Evolutionary conservation across 2,797 vertebrate species (phyloP).

Genomic region (Eupleurogrammus muticus): DNA sequence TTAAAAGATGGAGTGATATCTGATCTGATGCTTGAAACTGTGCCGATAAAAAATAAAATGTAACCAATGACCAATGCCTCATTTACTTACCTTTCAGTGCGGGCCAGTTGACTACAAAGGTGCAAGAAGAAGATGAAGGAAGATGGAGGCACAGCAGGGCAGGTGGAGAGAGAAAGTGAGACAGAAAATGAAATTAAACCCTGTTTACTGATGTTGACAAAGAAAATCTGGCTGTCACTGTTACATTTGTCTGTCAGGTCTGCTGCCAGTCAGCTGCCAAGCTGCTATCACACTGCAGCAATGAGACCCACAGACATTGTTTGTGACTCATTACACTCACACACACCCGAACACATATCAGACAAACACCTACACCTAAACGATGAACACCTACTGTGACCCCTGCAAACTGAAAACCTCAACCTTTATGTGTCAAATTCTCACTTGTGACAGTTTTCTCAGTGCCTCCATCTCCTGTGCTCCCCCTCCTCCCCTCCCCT

Average conservation of each 20-base stretch:
- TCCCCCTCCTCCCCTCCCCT: neutral
- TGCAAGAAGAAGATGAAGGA: conserved; percentile 15
- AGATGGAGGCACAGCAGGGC: conserved; percentile 17
- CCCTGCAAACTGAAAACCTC: conserved; percentile 6
- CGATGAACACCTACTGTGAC: conserved; percentile 1
- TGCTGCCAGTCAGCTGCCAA: conserved; percentile 58
- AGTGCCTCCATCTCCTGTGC: neutral
- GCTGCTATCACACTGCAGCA: conserved; percentile 50
- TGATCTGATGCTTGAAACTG: conserved; percentile 5
- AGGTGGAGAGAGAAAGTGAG: conserved; percentile 36
- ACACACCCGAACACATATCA: conserved; percentile 15
- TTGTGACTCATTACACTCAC: conserved; percentile 37
- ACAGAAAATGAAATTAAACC: conserved; percentile 40
- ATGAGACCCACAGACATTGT: conserved; percentile 34
- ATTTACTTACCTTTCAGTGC: conserved; percentile 85
- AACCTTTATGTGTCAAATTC: conserved; percentile 2
- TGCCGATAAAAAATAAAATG: neutral
- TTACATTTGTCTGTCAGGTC: conserved; percentile 52
- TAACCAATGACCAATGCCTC: neutral
- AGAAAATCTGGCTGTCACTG: conserved; percentile 50
- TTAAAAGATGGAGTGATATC: neutral
- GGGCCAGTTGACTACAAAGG: conserved; percentile 84
- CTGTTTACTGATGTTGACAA: conserved; percentile 59
- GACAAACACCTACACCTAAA: neutral
- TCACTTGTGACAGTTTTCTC: neutral